Conservation (phyloP, 2,888 invertebrate species). For the Chromoteleia sp. region DNA sequence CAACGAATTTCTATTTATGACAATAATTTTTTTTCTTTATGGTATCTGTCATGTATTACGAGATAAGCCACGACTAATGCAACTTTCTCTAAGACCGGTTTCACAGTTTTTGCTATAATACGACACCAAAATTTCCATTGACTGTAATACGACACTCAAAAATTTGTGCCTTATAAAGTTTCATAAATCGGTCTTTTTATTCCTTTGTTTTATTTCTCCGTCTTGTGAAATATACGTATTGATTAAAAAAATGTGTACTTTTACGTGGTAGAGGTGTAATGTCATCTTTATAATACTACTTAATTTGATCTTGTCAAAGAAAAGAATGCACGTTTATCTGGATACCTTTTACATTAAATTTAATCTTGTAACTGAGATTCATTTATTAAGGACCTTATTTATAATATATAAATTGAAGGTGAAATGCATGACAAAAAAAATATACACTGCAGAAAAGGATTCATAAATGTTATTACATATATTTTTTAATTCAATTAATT, state of each 20-base stretch:
- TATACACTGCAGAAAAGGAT: no score
- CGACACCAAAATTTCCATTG: conserved; percentile 53
- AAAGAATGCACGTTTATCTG: not conserved
- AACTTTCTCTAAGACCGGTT: conserved; percentile 70
- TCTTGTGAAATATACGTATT: not conserved
- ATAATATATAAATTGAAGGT: not conserved
- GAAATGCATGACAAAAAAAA: no score
- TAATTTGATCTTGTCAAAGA: not conserved
- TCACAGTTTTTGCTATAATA: conserved; percentile 42
- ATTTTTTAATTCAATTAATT: no score
- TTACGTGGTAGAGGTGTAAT: no score
- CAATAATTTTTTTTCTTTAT: no score
- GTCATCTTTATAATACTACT: not conserved
- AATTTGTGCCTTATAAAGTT: not conserved
- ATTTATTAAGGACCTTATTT: not conserved
- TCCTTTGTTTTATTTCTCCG: not conserved
- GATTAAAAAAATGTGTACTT: not conserved
- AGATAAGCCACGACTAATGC: conserved; percentile 38
- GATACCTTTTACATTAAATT: conserved; percentile 26
- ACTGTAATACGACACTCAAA: conserved; percentile 25
- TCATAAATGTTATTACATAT: no score
- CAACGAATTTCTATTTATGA: no score
- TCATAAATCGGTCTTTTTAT: conserved; percentile 51
- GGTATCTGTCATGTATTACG: conserved; percentile 25
- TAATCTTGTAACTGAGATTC: conserved; percentile 9